Conservation (phyloP, 2,888 invertebrate species). For the Hypena proboscidalis region DNA sequence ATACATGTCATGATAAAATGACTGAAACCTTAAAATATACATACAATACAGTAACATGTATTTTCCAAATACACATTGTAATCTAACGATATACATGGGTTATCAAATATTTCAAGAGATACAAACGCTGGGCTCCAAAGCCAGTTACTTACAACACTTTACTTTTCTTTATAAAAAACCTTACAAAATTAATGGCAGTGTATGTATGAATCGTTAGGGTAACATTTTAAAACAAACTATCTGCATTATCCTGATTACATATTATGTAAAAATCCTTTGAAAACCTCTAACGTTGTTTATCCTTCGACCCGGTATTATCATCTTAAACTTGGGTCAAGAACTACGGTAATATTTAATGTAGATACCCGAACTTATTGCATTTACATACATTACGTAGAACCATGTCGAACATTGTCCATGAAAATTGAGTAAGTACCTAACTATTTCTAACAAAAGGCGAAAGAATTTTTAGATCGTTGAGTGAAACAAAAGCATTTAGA, state of each 20-base stretch:
- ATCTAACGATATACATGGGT: background rate
- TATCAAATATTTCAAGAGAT: background rate
- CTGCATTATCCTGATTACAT: conserved; percentile 4
- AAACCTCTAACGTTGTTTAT: background rate
- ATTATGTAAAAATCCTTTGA: conserved; percentile 8
- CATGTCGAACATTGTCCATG: conserved; percentile 8
- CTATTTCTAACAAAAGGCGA: background rate
- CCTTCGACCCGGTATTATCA: conserved; percentile 12
- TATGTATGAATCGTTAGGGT: conserved; percentile 21
- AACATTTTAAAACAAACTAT: conserved; percentile 14
- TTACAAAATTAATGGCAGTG: conserved; percentile 42
- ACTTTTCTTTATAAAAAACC: conserved; percentile 13
- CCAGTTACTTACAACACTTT: conserved; percentile 1
- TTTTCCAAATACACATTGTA: conserved; percentile 8
- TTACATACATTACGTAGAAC: conserved; percentile 20
- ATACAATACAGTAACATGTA: background rate
- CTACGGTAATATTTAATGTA: conserved; percentile 29
- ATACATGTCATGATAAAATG: too few relatives aligned
- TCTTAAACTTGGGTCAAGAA: conserved; percentile 23
- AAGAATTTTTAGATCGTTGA: background rate
- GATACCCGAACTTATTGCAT: conserved; percentile 21
- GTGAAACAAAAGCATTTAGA: conserved; percentile 10
- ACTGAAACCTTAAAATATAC: too few relatives aligned
- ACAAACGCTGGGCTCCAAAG: background rate
- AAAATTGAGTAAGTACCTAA: conserved; percentile 7